Conservation (phyloP, 2,797 vertebrate genomes). For the Arnoldichthys spilopterus region DNA sequence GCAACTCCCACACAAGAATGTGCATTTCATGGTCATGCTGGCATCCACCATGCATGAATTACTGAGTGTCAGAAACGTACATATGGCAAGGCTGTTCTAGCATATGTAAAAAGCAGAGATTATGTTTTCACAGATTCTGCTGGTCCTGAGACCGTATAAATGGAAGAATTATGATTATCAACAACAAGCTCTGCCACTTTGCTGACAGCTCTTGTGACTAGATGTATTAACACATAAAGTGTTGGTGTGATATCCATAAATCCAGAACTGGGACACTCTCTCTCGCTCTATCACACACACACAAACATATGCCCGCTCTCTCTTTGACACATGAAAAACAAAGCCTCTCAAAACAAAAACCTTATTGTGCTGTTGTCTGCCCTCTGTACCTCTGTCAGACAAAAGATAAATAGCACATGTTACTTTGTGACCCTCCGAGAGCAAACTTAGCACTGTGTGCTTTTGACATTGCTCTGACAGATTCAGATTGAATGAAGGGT, state of each 20-base stretch:
- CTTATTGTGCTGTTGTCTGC: neutral
- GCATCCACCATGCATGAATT: neutral
- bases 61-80: neutral
- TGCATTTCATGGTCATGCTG: neutral
- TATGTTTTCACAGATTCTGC: conserved; percentile 29
- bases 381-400: neutral
- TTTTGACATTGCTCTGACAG: neutral
- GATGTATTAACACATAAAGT: conserved; percentile 30
- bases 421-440: neutral
- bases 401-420: neutral
- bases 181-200: neutral
- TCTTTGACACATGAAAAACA: conserved; percentile 10
- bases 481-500: neutral
- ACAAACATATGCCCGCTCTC: neutral
- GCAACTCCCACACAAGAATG: neutral
- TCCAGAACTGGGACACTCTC: conserved; percentile 51
- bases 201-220: conserved; percentile 40
- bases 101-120: conserved; percentile 31
- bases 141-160: conserved; percentile 3
- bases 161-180: conserved; percentile 30
- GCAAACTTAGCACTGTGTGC: neutral
- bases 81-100: conserved; percentile 2
- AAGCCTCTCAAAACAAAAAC: neutral
- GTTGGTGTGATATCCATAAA: conserved; percentile 18
- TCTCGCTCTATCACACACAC: conserved; percentile 46